Conservation (phyloP, 2,797 vertebrate genomes). For the Lemur catta region DNA sequence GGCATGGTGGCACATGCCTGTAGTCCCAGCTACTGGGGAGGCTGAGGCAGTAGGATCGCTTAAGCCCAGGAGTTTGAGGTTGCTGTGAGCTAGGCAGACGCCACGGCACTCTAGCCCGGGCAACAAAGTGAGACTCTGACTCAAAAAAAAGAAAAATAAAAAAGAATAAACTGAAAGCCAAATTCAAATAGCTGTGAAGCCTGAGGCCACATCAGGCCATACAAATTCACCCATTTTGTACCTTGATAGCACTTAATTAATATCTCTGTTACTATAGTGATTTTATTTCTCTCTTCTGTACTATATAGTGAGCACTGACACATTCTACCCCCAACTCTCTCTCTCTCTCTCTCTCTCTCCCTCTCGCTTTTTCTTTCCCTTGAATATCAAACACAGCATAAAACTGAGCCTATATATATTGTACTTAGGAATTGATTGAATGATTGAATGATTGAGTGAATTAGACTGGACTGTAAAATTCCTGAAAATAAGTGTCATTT, state of each 20-base stretch:
- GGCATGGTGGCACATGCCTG: no score
- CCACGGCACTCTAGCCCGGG: no score
- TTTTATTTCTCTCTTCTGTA: not conserved
- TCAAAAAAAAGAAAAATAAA: no score
- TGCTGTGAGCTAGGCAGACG: no score
- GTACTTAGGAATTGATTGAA: constrained; percentile 35
- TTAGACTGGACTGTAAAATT: constrained; percentile 17
- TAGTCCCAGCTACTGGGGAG: no score
- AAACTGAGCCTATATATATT: not conserved
- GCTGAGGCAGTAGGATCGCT: no score
- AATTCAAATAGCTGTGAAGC: not conserved
- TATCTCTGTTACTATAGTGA: not conserved
- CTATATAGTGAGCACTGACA: not conserved
- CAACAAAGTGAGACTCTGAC: no score
- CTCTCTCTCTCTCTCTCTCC: not conserved
- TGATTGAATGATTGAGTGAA: constrained; percentile 36
- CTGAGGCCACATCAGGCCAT: not conserved
- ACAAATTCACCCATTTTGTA: not conserved
- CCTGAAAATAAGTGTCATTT: not conserved
- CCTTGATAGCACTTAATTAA: not conserved
- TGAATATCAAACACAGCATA: not conserved
- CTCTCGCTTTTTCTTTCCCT: not conserved
- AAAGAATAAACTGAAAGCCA: constrained; percentile 15
- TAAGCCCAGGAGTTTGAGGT: no score
- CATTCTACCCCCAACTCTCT: not conserved